phyloP scores from a whole-genome alignment of 2,113 vertebrate genomes.

The Ivindomyrus marchei region DNA sequence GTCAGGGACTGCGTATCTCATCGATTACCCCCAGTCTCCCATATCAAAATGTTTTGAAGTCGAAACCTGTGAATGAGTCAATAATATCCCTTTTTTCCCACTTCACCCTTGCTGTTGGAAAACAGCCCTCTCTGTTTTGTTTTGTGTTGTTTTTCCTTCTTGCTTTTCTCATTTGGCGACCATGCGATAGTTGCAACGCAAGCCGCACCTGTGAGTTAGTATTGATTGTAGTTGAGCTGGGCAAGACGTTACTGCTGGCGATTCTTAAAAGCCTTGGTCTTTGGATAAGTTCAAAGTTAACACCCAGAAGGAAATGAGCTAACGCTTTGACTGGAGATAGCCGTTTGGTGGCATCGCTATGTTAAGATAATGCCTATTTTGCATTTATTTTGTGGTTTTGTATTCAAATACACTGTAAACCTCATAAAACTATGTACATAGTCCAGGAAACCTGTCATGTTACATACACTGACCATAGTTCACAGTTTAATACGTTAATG shows the following conservation, averaged over 20 bases:
- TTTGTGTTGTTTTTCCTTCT: neutral
- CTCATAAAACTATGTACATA: slow-evolving; percentile 1
- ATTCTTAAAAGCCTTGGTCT: neutral
- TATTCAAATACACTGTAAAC: neutral
- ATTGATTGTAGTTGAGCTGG: neutral
- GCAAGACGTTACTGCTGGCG: neutral
- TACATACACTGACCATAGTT: slow-evolving; percentile 11
- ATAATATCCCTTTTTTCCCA: neutral
- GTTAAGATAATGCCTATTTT: neutral
- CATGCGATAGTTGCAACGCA: neutral
- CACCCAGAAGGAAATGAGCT: neutral
- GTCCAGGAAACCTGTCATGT: slow-evolving; percentile 9
- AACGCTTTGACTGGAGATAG: neutral
- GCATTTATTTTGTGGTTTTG: neutral
- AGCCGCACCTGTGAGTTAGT: neutral
- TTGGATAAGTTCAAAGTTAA: neutral
- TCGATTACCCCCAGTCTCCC: neutral
- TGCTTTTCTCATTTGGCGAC: neutral
- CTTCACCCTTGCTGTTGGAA: slow-evolving; percentile 1
- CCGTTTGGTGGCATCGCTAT: neutral
- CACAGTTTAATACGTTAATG: neutral
- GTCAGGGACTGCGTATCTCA: neutral
- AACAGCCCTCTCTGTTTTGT: neutral
- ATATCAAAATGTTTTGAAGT: neutral
- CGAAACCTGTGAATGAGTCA: neutral